Evolutionary conservation across 2,113 vertebrate genomes (phyloP), one percentile per base, ranked within the genome.

Genomic region (Carollia perspicillata): DNA sequence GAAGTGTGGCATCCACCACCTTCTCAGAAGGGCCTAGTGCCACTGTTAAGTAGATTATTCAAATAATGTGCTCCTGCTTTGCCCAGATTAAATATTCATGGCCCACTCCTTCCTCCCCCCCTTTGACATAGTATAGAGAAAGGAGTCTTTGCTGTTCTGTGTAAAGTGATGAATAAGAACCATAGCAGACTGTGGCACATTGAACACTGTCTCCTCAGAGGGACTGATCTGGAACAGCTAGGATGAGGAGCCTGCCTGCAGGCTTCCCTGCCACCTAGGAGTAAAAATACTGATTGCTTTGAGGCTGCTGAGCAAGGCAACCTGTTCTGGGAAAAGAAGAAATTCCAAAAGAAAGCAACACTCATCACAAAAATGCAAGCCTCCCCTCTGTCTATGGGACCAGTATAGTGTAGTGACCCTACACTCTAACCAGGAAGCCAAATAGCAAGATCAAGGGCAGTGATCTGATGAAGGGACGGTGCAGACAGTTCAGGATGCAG

Each of bases 41-140:
- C 72, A 35, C 81, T 71, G 7, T 74, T 90, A 77, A 96, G 77
- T 55, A 87, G 85, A 96, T 95, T 87, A 93, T 92, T 90, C 96
- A 88, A 97, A 97, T 87, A 96, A 95, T 6, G 23, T 53, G 68
- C 18, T 81, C 40, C 55, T 93, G 68, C 90, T 91, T 89, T 96
- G 44, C 55, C 37, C 71, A 6, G 37, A 86, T 94, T 93, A 93
- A 95, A 95, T 95, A 97, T 95, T 84, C 91, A 96, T 84, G 49
- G 69, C 42, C 68, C 12, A 16, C 37, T 72, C 40, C 72, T 63
- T 28, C 83, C 60, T n/a, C 20, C 0, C 35, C 66, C 20, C 71
- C n/a, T 37, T 75, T 13, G 78, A 69, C 77, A 80, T 33, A 49
- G 84, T 65, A 85, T 60, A 37, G 60, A 69, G 84, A 80, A 63